phyloP scores from a whole-genome alignment of 2,888 invertebrate species.

The Drosophila histrio region DNA sequence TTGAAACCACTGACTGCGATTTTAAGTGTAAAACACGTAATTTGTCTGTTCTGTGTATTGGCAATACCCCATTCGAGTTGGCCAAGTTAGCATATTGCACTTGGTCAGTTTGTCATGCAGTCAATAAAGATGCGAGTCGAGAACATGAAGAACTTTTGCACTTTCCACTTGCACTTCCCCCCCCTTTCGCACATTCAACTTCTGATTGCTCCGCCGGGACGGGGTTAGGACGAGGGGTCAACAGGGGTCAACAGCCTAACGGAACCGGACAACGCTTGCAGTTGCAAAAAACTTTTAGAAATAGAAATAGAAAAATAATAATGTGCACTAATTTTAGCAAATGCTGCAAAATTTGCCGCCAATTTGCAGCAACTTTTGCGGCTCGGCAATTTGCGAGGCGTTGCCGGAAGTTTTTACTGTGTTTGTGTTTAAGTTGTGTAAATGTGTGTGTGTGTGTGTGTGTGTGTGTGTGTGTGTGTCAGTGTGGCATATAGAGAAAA shows the following conservation, averaged over 20 bases:
- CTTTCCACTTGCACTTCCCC: too few relatives aligned
- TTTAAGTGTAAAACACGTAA: too few relatives aligned
- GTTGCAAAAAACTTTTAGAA: background rate
- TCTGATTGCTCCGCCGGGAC: background rate
- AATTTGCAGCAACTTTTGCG: slow-evolving; percentile 40
- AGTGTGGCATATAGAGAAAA: slow-evolving; percentile 20
- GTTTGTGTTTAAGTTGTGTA: too few relatives aligned
- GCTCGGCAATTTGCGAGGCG: slow-evolving; percentile 34
- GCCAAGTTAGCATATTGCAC: background rate
- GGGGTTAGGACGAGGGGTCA: background rate
- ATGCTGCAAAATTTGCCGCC: slow-evolving; percentile 47
- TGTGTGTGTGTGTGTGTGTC: slow-evolving; percentile 3
- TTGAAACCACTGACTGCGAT: too few relatives aligned
- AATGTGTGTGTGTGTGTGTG: slow-evolving; percentile 7
- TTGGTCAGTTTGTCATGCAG: background rate
- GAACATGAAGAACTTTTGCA: background rate
- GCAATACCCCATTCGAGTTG: background rate
- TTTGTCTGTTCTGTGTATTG: too few relatives aligned
- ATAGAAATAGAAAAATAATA: slow-evolving; percentile 20
- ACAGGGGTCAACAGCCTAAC: slow-evolving; percentile 11
- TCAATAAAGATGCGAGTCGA: slow-evolving; percentile 1
- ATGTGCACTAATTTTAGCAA: slow-evolving; percentile 49
- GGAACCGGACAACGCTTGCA: background rate
- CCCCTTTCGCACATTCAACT: background rate
- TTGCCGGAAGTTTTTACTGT: slow-evolving; percentile 38